These are phyloP conservation scores for Alethe castanea DNA, from an alignment of 2,113 vertebrate genomes.

Conservation along the genomic window DNA sequence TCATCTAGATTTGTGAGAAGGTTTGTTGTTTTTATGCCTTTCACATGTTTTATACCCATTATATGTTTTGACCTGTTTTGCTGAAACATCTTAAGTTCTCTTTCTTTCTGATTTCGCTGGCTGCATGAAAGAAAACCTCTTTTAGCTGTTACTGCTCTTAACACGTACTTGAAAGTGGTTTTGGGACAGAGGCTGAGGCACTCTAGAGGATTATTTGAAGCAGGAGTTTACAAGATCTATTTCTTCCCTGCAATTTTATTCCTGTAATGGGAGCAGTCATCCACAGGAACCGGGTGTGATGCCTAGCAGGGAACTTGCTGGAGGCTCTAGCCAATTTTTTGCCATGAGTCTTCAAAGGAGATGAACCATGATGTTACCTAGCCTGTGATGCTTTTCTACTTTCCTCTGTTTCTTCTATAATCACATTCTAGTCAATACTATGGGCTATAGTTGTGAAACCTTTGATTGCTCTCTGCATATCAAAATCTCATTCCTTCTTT, in stretches of 20 bases:
- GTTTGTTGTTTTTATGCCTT: not conserved
- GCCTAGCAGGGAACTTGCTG: not conserved
- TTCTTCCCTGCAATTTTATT: not conserved
- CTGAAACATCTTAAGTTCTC: not conserved
- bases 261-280: not conserved
- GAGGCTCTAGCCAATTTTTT: not conserved
- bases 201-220: not conserved
- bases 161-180: not conserved
- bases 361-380: rapidly evolving
- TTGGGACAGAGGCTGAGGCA: not conserved
- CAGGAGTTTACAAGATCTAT: not conserved
- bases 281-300: not conserved
- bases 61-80: not conserved
- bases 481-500: not conserved
- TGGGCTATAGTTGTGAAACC: not conserved
- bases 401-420: not conserved
- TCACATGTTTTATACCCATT: not conserved
- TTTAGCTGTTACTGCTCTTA: not conserved
- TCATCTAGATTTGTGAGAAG: rapidly evolving
- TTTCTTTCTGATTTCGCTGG: not conserved
- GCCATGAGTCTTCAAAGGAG: not conserved
- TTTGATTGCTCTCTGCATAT: not conserved
- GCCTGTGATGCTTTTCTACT: not conserved
- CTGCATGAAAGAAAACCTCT: not conserved
- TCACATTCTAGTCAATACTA: not conserved